These are phyloP conservation scores for Moxostoma hubbsi DNA, from an alignment of 2,797 vertebrate genomes.

Conservation along the genomic window DNA sequence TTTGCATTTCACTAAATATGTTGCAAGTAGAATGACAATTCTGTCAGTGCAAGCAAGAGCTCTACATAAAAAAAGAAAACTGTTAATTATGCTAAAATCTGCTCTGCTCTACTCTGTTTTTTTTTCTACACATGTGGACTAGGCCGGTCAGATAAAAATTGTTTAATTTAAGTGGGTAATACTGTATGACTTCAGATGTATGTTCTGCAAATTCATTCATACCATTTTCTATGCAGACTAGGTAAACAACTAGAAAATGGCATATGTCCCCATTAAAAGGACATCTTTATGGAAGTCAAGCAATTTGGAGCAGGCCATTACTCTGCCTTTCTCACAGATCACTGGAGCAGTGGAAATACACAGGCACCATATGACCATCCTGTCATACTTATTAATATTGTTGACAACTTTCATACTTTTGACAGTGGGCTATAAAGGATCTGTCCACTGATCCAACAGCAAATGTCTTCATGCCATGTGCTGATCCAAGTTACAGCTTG, in stretches of 20 bases:
- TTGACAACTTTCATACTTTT: slow-evolving; percentile 61
- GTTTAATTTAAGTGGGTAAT: slow-evolving; percentile 49
- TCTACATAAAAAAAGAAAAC: background rate
- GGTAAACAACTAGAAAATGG: slow-evolving; percentile 45
- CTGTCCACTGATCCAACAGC: slow-evolving; percentile 16
- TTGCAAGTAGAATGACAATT: background rate
- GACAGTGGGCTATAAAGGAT: slow-evolving; percentile 9
- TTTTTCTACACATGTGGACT: slow-evolving; percentile 18
- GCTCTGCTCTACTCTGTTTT: slow-evolving; percentile 28
- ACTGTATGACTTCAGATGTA: slow-evolving; percentile 43
- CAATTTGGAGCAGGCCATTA: slow-evolving; percentile 64
- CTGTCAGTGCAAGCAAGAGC: background rate
- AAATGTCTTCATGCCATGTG: slow-evolving; percentile 21
- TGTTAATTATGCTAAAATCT: background rate
- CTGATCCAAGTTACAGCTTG: background rate
- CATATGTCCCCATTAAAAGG: slow-evolving; percentile 59
- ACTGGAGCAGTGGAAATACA: slow-evolving; percentile 64
- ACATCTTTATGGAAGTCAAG: slow-evolving; percentile 53
- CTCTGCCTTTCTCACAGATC: slow-evolving; percentile 65
- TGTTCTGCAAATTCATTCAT: slow-evolving; percentile 32
- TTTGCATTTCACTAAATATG: background rate
- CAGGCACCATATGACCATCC: slow-evolving; percentile 68
- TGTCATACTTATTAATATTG: slow-evolving; percentile 66
- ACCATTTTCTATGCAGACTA: slow-evolving; percentile 35
- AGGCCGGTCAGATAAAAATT: slow-evolving; percentile 42